Percentiles rank a stretch among this genome's conserved stretches.
Evolutionary conservation across 2,797 vertebrate species (phyloP).

Genomic region (Mormyrus proboscirostris): DNA sequence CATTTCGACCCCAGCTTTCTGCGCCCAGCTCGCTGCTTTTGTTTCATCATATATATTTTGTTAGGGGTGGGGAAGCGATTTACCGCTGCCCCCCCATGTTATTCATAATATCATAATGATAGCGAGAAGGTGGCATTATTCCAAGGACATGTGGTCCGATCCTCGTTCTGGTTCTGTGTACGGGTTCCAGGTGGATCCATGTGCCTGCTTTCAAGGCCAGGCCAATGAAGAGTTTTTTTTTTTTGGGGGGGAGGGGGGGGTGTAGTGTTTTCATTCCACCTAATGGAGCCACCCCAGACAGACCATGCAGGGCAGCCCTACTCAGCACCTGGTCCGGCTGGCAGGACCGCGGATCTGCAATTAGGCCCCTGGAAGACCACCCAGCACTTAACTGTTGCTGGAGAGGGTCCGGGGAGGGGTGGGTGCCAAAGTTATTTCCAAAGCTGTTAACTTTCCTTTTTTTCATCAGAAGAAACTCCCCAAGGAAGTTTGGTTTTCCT

Average conservation of each 20-base stretch:
- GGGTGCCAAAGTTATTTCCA: neutral
- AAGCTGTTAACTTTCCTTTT: neutral
- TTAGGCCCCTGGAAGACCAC: conserved; percentile 52
- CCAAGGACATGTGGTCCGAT: neutral
- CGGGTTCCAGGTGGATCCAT: conserved; percentile 76
- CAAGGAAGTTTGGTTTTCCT: neutral
- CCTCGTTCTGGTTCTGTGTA: conserved; percentile 17
- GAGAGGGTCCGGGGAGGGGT: neutral
- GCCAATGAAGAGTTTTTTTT: neutral
- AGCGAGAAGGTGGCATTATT: neutral
- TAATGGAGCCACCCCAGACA: conserved; percentile 44
- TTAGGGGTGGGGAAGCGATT: neutral
- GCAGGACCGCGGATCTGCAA: neutral
- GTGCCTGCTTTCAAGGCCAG: conserved; percentile 82
- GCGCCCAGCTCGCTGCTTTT: neutral
- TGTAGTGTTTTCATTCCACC: conserved; percentile 41
- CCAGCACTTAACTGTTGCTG: conserved; percentile 62
- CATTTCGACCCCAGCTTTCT: neutral
- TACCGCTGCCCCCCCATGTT: conserved; percentile 3
- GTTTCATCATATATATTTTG: neutral
- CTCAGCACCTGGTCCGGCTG: conserved; percentile 51
- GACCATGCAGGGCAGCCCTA: conserved; percentile 37
- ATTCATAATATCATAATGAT: neutral
- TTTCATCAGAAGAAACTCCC: neutral
- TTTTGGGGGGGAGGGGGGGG: conserved; percentile 31